Percentiles rank a stretch among this genome's conserved stretches.
phyloP scores from a whole-genome alignment of 2,888 invertebrate genomes.

The Trachelus tabidus region DNA sequence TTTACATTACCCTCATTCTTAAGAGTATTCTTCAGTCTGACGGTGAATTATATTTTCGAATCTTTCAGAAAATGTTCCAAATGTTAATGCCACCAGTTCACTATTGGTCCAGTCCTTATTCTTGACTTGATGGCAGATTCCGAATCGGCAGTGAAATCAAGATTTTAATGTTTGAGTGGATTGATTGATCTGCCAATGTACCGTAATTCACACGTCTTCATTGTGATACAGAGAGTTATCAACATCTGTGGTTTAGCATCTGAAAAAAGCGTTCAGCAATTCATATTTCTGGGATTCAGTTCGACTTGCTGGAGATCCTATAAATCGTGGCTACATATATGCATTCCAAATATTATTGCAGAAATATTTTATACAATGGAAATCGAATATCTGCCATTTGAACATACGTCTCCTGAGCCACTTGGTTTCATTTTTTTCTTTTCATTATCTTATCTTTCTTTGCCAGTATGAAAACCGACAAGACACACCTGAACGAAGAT shows the following conservation, averaged over 20 bases:
- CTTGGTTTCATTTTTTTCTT: background rate
- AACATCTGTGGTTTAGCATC: background rate
- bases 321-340: background rate
- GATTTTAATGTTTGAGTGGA: background rate
- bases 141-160: background rate
- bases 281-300: background rate
- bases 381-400: background rate
- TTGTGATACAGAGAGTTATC: background rate
- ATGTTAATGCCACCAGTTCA: too few relatives aligned
- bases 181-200: too few relatives aligned
- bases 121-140: too few relatives aligned
- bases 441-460: background rate
- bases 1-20: too few relatives aligned
- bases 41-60: too few relatives aligned
- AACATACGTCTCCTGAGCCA: background rate
- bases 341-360: background rate
- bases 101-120: too few relatives aligned
- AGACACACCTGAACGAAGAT: background rate
- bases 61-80: too few relatives aligned
- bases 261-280: background rate
- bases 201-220: too few relatives aligned
- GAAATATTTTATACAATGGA: background rate
- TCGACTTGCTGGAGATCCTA: background rate
- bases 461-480: background rate
- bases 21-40: too few relatives aligned